These are phyloP conservation scores for Drosophila cognata DNA, from an alignment of 2,888 invertebrate genomes.

Conservation along the genomic window DNA sequence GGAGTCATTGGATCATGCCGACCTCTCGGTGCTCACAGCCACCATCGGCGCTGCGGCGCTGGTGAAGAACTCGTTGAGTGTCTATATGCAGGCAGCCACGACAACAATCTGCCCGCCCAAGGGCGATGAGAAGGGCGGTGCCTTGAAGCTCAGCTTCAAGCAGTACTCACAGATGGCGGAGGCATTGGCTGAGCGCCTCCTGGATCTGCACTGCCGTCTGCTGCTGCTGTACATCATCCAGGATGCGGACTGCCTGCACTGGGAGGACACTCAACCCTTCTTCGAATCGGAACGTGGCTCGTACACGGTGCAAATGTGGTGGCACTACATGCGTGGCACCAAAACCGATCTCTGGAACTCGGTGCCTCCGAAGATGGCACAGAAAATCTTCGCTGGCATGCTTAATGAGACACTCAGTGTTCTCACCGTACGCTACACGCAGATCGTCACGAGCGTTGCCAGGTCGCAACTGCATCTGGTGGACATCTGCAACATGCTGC, in stretches of 20 bases:
- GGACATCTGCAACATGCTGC: slow-evolving; percentile 91
- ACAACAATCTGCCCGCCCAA: slow-evolving; percentile 83
- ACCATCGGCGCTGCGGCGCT: slow-evolving; percentile 93
- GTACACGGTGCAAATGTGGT: slow-evolving; percentile 94
- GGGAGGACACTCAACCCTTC: slow-evolving; percentile 89
- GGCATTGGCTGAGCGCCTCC: slow-evolving; percentile 92
- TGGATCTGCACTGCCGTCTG: slow-evolving; percentile 92
- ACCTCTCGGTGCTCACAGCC: slow-evolving; percentile 91
- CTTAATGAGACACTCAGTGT: slow-evolving; percentile 93
- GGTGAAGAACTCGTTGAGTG: slow-evolving; percentile 91
- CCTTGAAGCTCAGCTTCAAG: slow-evolving; percentile 86
- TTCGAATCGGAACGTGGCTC: slow-evolving; percentile 91
- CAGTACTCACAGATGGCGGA: slow-evolving; percentile 93
- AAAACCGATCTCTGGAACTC: slow-evolving; percentile 93
- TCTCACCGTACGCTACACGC: slow-evolving; percentile 91
- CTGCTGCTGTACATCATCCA: slow-evolving; percentile 92
- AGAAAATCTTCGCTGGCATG: slow-evolving; percentile 93
- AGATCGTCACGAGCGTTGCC: slow-evolving; percentile 89
- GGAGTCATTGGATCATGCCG: slow-evolving; percentile 94
- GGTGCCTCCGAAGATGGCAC: slow-evolving; percentile 95
- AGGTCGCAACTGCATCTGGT: slow-evolving; percentile 88
- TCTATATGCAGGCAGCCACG: slow-evolving; percentile 88
- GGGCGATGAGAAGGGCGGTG: slow-evolving; percentile 84
- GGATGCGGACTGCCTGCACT: slow-evolving; percentile 92
- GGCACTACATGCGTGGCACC: slow-evolving; percentile 93